Percentiles rank a stretch among this genome's conserved stretches.
Evolutionary conservation across 2,888 invertebrate species (phyloP).

Genomic region (Caenorhabditis plicata): DNA sequence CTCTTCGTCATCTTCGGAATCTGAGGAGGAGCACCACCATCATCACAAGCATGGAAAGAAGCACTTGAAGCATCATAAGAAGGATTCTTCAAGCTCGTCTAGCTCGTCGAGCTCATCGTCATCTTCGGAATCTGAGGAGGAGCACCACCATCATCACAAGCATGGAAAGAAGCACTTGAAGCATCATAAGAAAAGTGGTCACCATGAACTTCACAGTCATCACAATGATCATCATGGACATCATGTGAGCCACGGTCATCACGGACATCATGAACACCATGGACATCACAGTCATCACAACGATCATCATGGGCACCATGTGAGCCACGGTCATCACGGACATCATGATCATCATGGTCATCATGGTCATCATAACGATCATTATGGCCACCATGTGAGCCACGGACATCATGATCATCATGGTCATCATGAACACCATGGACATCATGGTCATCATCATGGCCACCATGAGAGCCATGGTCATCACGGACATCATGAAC

Average conservation of each 20-base stretch:
- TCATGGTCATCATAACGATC: not conserved
- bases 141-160: not conserved
- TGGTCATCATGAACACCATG: not conserved
- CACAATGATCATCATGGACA: constrained; percentile 11
- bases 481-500: constrained; percentile 14
- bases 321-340: constrained; percentile 7
- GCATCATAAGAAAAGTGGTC: not conserved
- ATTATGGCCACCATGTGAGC: constrained; percentile 2
- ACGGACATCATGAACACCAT: constrained; percentile 3
- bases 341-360: constrained; percentile 2
- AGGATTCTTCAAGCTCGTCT: not conserved
- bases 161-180: not conserved
- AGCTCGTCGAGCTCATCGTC: not conserved
- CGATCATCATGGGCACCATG: constrained; percentile 12
- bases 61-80: not conserved
- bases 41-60: constrained; percentile 8
- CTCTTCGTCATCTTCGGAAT: constrained; percentile 14
- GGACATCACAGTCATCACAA: constrained; percentile 10
- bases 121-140: not conserved
- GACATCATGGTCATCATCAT: constrained; percentile 3
- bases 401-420: constrained; percentile 4
- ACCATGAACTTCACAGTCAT: not conserved
- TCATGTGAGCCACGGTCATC: constrained; percentile 1
- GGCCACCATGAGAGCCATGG: constrained; percentile 12
- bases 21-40: constrained; percentile 11